phyloP scores from a whole-genome alignment of 1,140 invertebrate species.

The Delia radicum region DNA sequence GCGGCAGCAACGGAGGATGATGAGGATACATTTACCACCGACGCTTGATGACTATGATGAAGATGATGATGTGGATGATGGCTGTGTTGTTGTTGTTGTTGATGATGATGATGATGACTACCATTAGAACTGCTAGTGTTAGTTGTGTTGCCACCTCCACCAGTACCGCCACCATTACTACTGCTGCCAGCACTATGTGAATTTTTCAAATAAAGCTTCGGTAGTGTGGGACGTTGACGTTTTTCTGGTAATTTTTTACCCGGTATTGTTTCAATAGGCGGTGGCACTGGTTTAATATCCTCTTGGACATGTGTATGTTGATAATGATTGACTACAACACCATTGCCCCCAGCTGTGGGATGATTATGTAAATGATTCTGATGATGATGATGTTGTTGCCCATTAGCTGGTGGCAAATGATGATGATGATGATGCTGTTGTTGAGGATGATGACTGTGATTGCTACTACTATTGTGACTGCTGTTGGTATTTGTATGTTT shows the following conservation, averaged over 20 bases:
- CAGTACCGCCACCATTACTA: conserved; percentile 23
- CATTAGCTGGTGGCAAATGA: conserved; percentile 15
- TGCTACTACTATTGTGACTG: conserved; percentile 39
- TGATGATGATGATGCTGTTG: conserved; percentile 33
- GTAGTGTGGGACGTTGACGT: conserved; percentile 62
- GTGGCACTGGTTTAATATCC: conserved; percentile 77
- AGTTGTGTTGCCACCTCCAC: conserved; percentile 27
- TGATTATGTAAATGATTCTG: conserved; percentile 29
- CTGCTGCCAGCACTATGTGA: conserved; percentile 51
- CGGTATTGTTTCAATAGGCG: conserved; percentile 87
- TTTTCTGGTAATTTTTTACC: conserved; percentile 71
- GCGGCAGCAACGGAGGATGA: conserved; percentile 14
- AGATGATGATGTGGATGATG: conserved; percentile 18
- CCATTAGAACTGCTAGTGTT: conserved; percentile 28
- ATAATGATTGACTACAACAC: conserved; percentile 53
- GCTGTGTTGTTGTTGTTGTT: neutral
- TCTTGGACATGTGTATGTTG: conserved; percentile 60
- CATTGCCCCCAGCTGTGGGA: conserved; percentile 36
- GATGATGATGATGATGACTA: conserved; percentile 14
- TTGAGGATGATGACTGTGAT: conserved; percentile 30
- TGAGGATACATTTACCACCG: conserved; percentile 10
- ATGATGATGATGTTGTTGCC: conserved; percentile 34
- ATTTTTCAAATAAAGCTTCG: conserved; percentile 79
- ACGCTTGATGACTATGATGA: conserved; percentile 21
- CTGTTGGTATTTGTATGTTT: conserved; percentile 45